Percentiles rank a stretch among this genome's conserved stretches.
Evolutionary conservation across 2,888 invertebrate genomes (phyloP).

Genomic region (Spilarctia lutea): DNA sequence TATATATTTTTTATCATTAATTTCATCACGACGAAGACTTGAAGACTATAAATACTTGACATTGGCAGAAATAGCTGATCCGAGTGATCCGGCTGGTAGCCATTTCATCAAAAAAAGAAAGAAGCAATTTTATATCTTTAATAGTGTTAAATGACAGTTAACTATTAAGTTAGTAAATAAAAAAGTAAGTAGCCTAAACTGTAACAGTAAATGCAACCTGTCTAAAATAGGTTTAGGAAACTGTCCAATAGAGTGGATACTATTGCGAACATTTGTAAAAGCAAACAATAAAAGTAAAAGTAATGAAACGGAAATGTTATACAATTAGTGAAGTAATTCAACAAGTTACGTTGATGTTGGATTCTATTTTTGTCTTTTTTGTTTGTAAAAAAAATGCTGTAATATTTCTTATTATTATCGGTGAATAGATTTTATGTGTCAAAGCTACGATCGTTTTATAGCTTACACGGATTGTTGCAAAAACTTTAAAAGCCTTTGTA

Average conservation of each 20-base stretch:
- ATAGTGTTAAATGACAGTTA: too few relatives aligned
- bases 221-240: constrained; percentile 8
- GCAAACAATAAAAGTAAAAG: constrained; percentile 61
- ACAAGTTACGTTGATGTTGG: constrained; percentile 49
- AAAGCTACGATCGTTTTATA: background rate
- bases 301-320: constrained; percentile 61
- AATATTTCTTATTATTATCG: constrained; percentile 18
- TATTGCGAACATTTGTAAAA: constrained; percentile 52
- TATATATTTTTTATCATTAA: too few relatives aligned
- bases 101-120: too few relatives aligned
- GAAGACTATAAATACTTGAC: too few relatives aligned
- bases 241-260: background rate
- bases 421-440: constrained; percentile 19
- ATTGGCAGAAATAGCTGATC: too few relatives aligned
- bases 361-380: constrained; percentile 38
- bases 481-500: background rate
- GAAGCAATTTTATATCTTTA: too few relatives aligned
- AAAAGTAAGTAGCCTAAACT: too few relatives aligned
- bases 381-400: constrained; percentile 34
- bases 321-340: constrained; percentile 67
- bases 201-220: background rate
- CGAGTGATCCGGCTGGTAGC: too few relatives aligned
- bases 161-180: too few relatives aligned
- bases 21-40: too few relatives aligned
- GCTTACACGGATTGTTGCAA: background rate